Conservation (phyloP, 2,113 vertebrate genomes). For the Pseudorhombus dupliciocellatus region DNA sequence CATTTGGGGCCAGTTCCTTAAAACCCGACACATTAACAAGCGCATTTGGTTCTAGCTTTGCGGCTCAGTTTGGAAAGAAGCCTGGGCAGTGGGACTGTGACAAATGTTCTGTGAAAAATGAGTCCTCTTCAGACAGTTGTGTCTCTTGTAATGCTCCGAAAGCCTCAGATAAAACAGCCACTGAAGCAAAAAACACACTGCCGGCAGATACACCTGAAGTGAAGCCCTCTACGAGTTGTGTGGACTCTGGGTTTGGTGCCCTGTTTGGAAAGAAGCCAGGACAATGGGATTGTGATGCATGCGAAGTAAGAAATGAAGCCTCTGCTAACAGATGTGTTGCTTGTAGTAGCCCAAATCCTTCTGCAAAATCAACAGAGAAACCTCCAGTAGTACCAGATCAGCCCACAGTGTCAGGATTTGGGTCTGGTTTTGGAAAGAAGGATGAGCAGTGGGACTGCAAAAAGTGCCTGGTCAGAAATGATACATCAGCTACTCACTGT, state of each 20-base stretch:
- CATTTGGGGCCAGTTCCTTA: constrained; percentile 72
- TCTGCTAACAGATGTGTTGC: constrained; percentile 76
- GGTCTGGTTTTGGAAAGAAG: constrained; percentile 62
- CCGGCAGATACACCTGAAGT: constrained; percentile 5
- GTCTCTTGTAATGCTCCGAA: constrained; percentile 76
- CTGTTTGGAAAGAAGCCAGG: constrained; percentile 82
- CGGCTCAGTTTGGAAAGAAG: constrained; percentile 79
- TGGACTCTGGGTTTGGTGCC: constrained; percentile 72
- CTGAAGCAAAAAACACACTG: constrained; percentile 7
- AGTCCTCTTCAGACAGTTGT: constrained; percentile 78
- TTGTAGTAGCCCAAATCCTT: constrained; percentile 72
- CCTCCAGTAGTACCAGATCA: background rate
- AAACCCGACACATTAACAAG: constrained; percentile 46
- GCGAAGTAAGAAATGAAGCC: constrained; percentile 81
- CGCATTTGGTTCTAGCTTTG: constrained; percentile 69
- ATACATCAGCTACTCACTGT: constrained; percentile 76
- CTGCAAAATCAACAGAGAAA: constrained; percentile 30
- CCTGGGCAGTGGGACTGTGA: constrained; percentile 83
- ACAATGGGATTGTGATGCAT: constrained; percentile 84
- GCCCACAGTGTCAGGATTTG: constrained; percentile 39
- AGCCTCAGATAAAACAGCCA: constrained; percentile 31
- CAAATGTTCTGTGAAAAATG: constrained; percentile 80
- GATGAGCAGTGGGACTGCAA: constrained; percentile 86
- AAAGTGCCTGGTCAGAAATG: constrained; percentile 81
- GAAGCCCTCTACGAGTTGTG: constrained; percentile 6